These are phyloP conservation scores for Maniola hyperantus DNA, from an alignment of 2,888 invertebrate genomes.

Conservation along the genomic window DNA sequence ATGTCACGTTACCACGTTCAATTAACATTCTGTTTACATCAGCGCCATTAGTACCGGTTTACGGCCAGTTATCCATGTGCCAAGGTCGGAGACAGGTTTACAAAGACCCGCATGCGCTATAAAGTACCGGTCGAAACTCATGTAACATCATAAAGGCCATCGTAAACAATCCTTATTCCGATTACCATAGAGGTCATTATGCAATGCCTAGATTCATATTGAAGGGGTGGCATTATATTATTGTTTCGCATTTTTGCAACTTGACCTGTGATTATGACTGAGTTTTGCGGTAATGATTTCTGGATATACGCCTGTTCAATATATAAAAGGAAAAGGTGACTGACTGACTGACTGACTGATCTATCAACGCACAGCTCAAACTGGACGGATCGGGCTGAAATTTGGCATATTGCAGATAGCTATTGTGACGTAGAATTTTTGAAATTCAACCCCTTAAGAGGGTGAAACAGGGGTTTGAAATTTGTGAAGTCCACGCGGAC, in stretches of 20 bases:
- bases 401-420: no score
- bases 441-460: no score
- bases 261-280: neutral
- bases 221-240: neutral
- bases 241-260: conserved; percentile 17
- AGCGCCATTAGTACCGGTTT: conserved; percentile 51
- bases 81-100: conserved; percentile 74
- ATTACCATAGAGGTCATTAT: neutral
- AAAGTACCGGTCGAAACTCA: conserved; percentile 27
- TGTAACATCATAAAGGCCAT: neutral
- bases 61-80: conserved; percentile 45
- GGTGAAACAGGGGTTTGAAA: no score
- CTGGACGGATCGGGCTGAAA: no score
- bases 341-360: no score
- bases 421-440: no score
- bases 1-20: conserved; percentile 41
- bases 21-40: conserved; percentile 44
- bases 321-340: no score
- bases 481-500: no score
- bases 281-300: neutral
- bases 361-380: no score
- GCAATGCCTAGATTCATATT: neutral
- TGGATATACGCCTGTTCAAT: neutral
- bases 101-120: conserved; percentile 26
- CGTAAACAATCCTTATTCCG: neutral